Evolutionary conservation across 2,888 invertebrate genomes (phyloP).

Genomic region (Esperia sulphurella): DNA sequence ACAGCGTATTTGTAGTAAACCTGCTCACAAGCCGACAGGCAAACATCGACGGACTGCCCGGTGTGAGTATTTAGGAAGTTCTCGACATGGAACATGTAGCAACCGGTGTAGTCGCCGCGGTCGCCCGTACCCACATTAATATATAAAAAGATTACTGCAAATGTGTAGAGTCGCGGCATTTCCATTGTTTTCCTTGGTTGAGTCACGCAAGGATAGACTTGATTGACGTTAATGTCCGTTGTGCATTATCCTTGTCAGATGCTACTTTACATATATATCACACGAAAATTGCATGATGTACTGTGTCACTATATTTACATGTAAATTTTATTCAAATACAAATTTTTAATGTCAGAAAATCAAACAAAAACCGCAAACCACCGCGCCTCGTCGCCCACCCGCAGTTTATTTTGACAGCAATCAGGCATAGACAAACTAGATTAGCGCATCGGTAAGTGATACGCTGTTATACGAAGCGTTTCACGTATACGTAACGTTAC

Average conservation of each 20-base stretch:
- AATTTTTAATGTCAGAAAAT: background rate
- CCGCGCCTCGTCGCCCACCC: background rate
- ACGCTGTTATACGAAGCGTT: too few species aligned
- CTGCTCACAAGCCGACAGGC: slow-evolving; percentile 66
- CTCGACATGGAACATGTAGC: slow-evolving; percentile 51
- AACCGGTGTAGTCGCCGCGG: slow-evolving; percentile 67
- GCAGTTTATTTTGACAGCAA: too few species aligned
- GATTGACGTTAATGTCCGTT: slow-evolving; percentile 13
- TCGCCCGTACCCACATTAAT: slow-evolving; percentile 34
- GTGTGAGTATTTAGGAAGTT: slow-evolving; percentile 62
- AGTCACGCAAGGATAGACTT: slow-evolving; percentile 9
- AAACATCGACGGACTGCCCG: slow-evolving; percentile 70
- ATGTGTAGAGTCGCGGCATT: slow-evolving; percentile 27
- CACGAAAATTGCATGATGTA: slow-evolving; percentile 16
- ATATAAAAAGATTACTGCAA: slow-evolving; percentile 29
- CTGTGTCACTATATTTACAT: background rate
- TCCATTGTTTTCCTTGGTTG: slow-evolving; percentile 51
- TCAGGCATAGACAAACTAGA: too few species aligned
- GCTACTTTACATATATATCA: slow-evolving; percentile 20
- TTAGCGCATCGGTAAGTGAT: too few species aligned
- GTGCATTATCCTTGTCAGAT: slow-evolving; percentile 15
- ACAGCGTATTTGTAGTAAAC: slow-evolving; percentile 68
- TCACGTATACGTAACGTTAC: too few species aligned
- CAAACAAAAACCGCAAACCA: background rate
- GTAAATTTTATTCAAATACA: background rate